These are phyloP conservation scores for Esox lucius DNA, from an alignment of 2,797 vertebrate genomes.

Conservation along the genomic window DNA sequence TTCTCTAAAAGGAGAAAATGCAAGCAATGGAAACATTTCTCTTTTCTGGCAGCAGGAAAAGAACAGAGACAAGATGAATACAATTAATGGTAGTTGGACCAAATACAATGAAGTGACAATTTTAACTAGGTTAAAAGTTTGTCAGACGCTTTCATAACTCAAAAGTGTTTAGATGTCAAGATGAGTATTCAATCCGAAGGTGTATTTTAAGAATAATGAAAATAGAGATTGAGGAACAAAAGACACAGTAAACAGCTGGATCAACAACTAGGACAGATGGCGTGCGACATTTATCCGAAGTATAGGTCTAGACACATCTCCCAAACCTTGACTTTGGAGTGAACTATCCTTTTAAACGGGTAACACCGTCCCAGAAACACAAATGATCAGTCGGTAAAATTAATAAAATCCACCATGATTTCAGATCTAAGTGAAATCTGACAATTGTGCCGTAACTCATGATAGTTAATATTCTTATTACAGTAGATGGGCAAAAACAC, in stretches of 20 bases:
- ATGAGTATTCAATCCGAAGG: not conserved
- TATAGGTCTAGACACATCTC: not conserved
- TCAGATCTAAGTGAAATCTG: too few relatives aligned
- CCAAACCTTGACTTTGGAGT: not conserved
- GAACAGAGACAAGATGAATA: not conserved
- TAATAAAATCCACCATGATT: too few relatives aligned
- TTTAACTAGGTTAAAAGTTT: not conserved
- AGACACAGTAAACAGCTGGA: not conserved
- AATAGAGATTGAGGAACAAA: not conserved
- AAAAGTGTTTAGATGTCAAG: not conserved
- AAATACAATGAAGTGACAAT: not conserved
- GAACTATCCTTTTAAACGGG: not conserved
- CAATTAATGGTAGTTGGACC: not conserved
- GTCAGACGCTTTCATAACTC: not conserved
- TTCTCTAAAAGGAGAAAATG: not conserved
- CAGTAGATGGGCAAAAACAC: slow-evolving; percentile 9
- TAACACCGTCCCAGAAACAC: too few relatives aligned
- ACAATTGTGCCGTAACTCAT: too few relatives aligned
- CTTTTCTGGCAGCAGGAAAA: not conserved
- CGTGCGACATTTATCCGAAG: not conserved
- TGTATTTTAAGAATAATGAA: not conserved
- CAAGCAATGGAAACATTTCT: not conserved
- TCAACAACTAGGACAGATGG: not conserved
- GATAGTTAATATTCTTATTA: too few relatives aligned
- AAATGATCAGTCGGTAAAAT: too few relatives aligned